These are phyloP conservation scores for Graphium colonna DNA, from an alignment of 2,888 invertebrate genomes.

Conservation along the genomic window DNA sequence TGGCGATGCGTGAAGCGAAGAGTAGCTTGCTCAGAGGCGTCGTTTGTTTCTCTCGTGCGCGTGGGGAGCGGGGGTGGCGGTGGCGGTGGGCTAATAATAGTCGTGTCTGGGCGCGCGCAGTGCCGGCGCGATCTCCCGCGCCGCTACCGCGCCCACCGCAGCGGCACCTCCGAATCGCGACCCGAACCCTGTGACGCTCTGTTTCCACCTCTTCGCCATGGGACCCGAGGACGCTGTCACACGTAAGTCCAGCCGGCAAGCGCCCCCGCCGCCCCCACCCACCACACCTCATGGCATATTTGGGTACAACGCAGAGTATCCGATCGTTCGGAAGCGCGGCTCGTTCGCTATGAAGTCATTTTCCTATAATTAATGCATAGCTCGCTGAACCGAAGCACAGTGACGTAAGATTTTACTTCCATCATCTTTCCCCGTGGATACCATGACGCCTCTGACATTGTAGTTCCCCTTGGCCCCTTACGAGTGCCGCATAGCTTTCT, in stretches of 20 bases:
- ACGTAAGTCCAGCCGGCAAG: constrained; percentile 46
- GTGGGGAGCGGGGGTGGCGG: constrained; percentile 29
- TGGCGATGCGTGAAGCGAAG: too few species aligned
- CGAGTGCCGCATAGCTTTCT: not conserved
- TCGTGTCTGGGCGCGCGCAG: constrained; percentile 45
- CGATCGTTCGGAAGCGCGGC: not conserved
- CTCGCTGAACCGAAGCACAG: constrained; percentile 2
- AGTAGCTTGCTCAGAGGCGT: too few species aligned
- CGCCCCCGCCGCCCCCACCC: not conserved
- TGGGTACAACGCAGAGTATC: too few species aligned
- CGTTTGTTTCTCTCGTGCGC: not conserved
- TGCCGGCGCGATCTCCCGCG: constrained; percentile 54
- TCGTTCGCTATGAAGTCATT: constrained; percentile 26
- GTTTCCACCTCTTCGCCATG: constrained; percentile 45
- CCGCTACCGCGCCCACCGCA: constrained; percentile 26
- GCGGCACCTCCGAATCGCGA: too few species aligned
- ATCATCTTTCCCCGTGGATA: not conserved
- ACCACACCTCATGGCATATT: not conserved
- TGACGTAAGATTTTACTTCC: not conserved
- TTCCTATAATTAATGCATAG: constrained; percentile 26
- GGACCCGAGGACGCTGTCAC: constrained; percentile 48
- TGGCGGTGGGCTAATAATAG: constrained; percentile 58
- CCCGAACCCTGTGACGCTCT: too few species aligned
- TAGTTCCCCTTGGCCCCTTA: not conserved
- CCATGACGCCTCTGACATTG: not conserved